Percentiles rank a stretch among this genome's conserved stretches.
These are phyloP conservation scores for Eurypyga helias DNA, from an alignment of 2,113 vertebrate species.

Conservation along the genomic window DNA sequence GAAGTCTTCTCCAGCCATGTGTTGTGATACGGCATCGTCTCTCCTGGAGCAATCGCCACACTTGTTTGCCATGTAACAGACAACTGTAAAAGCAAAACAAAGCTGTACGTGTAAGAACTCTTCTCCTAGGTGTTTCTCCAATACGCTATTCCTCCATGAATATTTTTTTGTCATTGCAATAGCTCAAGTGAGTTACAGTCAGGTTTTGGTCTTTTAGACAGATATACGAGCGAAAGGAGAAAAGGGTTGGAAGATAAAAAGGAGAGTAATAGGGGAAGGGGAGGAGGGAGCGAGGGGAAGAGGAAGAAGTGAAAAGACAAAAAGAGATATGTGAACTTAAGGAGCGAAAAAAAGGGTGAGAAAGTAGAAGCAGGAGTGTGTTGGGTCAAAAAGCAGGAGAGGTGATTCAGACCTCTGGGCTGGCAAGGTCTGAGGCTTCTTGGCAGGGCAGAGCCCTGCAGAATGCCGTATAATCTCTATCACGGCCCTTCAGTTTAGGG, in stretches of 20 bases:
- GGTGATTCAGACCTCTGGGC: not conserved
- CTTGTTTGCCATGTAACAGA: not conserved
- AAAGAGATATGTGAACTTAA: not conserved
- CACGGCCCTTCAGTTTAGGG: constrained; percentile 49
- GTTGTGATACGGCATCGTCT: not conserved
- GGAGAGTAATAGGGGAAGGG: not conserved
- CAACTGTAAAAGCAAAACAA: not conserved
- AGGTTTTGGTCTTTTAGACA: not conserved
- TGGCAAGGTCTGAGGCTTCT: not conserved
- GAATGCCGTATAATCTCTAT: constrained; percentile 30
- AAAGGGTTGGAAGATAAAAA: not conserved
- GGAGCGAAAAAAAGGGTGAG: not conserved
- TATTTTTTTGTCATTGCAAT: not conserved
- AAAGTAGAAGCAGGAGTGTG: not conserved
- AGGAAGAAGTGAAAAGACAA: not conserved
- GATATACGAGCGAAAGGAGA: not conserved
- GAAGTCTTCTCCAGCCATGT: not conserved
- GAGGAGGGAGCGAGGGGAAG: not conserved
- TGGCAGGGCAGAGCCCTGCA: not conserved
- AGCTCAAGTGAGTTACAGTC: not conserved
- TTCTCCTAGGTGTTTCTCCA: not conserved
- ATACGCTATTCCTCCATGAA: not conserved
- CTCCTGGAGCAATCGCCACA: not conserved
- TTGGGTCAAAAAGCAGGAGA: not conserved
- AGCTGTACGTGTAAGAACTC: not conserved